Evolutionary conservation across 2,113 vertebrate genomes (phyloP).

Genomic region (Ramphastos sulfuratus): DNA sequence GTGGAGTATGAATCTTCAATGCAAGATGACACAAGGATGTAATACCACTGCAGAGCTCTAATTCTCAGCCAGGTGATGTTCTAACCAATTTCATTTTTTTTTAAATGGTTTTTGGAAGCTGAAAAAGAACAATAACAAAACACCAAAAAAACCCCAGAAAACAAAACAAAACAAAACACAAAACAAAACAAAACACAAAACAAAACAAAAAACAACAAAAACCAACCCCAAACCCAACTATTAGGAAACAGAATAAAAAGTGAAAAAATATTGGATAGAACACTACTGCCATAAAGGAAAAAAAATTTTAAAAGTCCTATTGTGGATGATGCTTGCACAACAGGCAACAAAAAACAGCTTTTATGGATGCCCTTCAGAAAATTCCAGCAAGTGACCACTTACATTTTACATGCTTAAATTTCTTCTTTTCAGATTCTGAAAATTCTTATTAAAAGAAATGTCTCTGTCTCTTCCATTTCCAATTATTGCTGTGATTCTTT

Average conservation of each 20-base stretch:
- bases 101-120: not conserved
- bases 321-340: not conserved
- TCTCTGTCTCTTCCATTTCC: not conserved
- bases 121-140: not conserved
- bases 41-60: not conserved
- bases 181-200: too few species aligned
- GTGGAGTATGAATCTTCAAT: not conserved
- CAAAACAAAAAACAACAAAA: too few species aligned
- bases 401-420: not conserved
- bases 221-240: not conserved
- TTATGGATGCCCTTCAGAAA: not conserved
- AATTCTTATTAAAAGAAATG: not conserved
- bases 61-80: not conserved
- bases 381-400: not conserved
- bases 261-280: not conserved
- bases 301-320: not conserved
- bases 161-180: not conserved
- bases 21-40: not conserved
- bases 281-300: not conserved
- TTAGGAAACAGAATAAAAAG: not conserved
- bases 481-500: not conserved
- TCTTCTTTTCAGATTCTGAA: not conserved
- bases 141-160: too few species aligned
- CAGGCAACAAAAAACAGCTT: not conserved
- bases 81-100: not conserved